Evolutionary conservation across 1,140 invertebrate species (phyloP), one percentile per base, ranked within the genome.

Genomic region (Trichonephila clavipes): DNA sequence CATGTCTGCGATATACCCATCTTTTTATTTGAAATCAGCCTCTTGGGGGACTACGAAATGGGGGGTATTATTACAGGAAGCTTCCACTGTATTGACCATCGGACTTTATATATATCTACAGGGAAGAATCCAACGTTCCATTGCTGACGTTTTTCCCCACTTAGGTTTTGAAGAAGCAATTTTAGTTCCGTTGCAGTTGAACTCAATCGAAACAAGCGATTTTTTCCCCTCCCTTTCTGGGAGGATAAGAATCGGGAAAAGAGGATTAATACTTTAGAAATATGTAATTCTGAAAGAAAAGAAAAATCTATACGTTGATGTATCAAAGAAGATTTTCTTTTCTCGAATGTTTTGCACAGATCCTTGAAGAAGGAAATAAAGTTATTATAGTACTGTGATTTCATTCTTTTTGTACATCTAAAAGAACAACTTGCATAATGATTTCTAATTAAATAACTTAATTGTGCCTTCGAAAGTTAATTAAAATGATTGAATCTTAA

Each of bases 1-100:
- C 88, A 90, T 82, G 51, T 90, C 88, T 64, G 61, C 61, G 72
- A 87, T 87, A 87, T 62, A 62, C 44, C 59, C 69, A 90, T 90
- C 72, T 82, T 90, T 90, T 90, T 90, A 90, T 90, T 90, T 62
- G 69, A 82, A 90, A 82, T 34, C 59, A 40, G 24, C 21, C 72
- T 61, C 69, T 40, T 10, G 18, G 69, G 51, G 88, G 7, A 44
- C n/a, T 51, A 19, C n/a, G 44, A 24, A 12, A 2, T 12, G 88
- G 69, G 69, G 69, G 24, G 34, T 72, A 28, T 72, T 72, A 72
- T 72, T 72, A 72, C 69, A 72, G 28, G 69, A 72, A 72, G 69
- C 18, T 62, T 34, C 88, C 16, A 14, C n/a, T 28, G 40, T 59
- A 81, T 90, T 82, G 69, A 77, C 88, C 72, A 90, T 24, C 16